A percentile compares a stretch with the other conserved stretches of the same genome.
phyloP scores from a whole-genome alignment of 1,140 invertebrate species.

The Bombus confusus region DNA sequence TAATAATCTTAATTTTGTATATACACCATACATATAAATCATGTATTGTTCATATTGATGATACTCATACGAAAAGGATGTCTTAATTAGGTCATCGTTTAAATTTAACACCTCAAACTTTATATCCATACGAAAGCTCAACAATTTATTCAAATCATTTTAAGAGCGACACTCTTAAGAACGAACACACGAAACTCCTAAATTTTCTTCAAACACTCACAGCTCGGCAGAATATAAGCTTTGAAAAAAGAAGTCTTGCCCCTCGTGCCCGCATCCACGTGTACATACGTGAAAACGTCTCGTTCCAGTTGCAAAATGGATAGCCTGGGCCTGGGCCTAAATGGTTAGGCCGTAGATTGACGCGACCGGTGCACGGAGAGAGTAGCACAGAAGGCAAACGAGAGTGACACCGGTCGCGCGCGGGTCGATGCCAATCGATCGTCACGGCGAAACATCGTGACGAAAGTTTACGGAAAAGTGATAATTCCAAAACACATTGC shows the following conservation, averaged over 20 bases:
- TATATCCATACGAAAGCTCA: not conserved
- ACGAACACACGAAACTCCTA: not conserved
- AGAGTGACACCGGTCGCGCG: constrained; percentile 11
- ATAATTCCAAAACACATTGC: constrained; percentile 74
- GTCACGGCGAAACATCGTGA: constrained; percentile 18
- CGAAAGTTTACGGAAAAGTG: constrained; percentile 53
- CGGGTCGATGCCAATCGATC: constrained; percentile 42
- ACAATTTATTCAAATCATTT: not conserved
- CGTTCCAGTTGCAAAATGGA: not conserved
- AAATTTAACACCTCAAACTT: not conserved
- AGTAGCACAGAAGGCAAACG: constrained; percentile 13
- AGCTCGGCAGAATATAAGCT: not conserved
- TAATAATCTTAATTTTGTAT: not conserved
- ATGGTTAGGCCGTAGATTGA: not conserved
- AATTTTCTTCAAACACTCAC: not conserved
- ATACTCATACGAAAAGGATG: not conserved
- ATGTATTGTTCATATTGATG: not conserved
- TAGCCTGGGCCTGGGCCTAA: not conserved
- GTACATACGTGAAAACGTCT: not conserved
- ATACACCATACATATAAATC: not conserved
- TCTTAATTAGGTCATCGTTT: not conserved
- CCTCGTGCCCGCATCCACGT: not conserved
- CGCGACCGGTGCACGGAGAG: not conserved
- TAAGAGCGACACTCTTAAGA: not conserved
- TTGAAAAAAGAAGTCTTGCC: not conserved